A percentile compares a stretch with the other conserved stretches of the same genome.
phyloP scores from a whole-genome alignment of 2,888 invertebrate species.

The Brachypalpus laphriformis region DNA sequence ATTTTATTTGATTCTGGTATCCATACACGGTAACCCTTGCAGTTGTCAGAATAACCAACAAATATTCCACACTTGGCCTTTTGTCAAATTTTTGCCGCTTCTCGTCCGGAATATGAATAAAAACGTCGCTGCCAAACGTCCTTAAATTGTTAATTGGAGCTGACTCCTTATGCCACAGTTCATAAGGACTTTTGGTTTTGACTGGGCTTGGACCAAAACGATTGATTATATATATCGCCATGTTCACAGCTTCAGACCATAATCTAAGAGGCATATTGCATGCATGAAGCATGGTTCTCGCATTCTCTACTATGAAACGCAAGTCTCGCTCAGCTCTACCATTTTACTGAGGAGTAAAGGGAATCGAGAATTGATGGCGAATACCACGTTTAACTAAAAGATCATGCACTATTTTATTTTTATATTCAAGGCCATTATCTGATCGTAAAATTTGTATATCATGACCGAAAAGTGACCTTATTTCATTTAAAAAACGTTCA shows the following conservation, averaged over 20 bases:
- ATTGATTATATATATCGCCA: conserved; percentile 78
- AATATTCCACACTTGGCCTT: conserved; percentile 76
- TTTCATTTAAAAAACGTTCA: conserved; percentile 57
- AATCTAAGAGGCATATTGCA: conserved; percentile 74
- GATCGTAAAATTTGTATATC: conserved; percentile 75
- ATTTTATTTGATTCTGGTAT: conserved; percentile 7
- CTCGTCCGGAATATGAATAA: conserved; percentile 74
- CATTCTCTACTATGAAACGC: conserved; percentile 75
- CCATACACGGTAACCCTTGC: conserved; percentile 6
- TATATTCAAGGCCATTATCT: conserved; percentile 77
- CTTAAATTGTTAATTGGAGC: conserved; percentile 48
- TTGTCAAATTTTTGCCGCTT: not conserved
- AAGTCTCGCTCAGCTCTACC: conserved; percentile 77
- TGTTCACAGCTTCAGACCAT: conserved; percentile 80
- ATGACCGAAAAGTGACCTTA: conserved; percentile 67
- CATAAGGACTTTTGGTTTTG: conserved; percentile 75
- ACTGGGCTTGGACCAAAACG: conserved; percentile 75
- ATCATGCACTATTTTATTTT: conserved; percentile 70
- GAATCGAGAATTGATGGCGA: conserved; percentile 73
- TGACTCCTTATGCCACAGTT: conserved; percentile 62
- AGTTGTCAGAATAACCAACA: conserved; percentile 76
- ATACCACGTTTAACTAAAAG: conserved; percentile 75
- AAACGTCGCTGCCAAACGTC: conserved; percentile 79
- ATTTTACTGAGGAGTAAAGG: conserved; percentile 79
- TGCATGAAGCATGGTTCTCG: conserved; percentile 74